Evolutionary conservation across 2,797 vertebrate species (phyloP), one percentile per base, ranked within the genome.

Genomic region (Tokudaia tokunoshimensis): DNA sequence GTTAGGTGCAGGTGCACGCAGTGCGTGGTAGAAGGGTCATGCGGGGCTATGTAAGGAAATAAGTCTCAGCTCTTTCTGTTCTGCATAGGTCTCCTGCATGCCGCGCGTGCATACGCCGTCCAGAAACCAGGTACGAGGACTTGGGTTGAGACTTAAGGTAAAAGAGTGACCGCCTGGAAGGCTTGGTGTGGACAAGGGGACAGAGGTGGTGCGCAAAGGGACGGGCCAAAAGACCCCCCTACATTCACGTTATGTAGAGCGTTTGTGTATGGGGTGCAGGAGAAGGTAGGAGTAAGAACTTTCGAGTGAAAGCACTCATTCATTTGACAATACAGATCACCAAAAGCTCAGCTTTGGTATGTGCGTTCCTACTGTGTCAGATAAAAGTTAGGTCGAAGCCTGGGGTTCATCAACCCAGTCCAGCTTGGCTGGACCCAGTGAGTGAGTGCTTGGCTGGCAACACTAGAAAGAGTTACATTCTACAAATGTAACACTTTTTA

Each of bases 81-180:
- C 76, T 96, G 98, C 99, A n/a, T 94, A 97, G 98, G 98, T 92
- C 76, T 97, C 50, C 72, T 98, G 80, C 98, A 98, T 90, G 89
- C 98, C 63, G 98, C 98, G 85, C 99, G 99, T 94, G 98, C 98
- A 80, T 99, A 99, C 83, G 98, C 99, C 79, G 98, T 94, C 94
- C 99, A 88, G 96, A 99, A 19, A 91, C 97, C 96, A 98, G 99
- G 99, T 99, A 98, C 0, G 98, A 96, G 20, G 26, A 17, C 72
- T 55, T n/a, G 19, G 24, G 37, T 19, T 82, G 83, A 50, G 15
- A 72, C 52, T 19, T 10, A 15, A 20, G n/a, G 19, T 15, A 0
- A 65, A 72, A 90, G 6, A 72, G 44, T 55, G 15, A 20, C 63
- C 61, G 2, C 75, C 65, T 31, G n/a, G 37, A 89, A 50, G n/a